These are phyloP conservation scores for Tachina grossa DNA, from an alignment of 2,888 invertebrate species.

Conservation along the genomic window DNA sequence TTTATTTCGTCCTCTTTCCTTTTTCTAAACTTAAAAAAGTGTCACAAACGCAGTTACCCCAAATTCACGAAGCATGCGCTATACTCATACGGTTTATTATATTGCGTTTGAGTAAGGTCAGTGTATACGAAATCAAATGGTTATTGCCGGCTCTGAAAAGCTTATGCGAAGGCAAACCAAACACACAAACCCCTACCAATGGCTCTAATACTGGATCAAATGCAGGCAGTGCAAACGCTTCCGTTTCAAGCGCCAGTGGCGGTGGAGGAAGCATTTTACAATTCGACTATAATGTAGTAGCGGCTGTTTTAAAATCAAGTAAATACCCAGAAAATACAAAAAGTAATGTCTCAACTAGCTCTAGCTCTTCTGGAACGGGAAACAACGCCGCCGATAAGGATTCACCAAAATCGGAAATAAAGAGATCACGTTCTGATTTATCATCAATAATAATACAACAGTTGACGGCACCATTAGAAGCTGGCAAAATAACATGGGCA, in stretches of 20 bases:
- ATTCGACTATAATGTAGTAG: slow-evolving; percentile 90
- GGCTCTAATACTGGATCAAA: slow-evolving; percentile 48
- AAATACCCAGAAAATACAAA: slow-evolving; percentile 85
- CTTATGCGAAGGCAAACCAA: slow-evolving; percentile 86
- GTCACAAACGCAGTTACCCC: slow-evolving; percentile 87
- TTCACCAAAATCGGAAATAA: slow-evolving; percentile 84
- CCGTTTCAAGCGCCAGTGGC: slow-evolving; percentile 15
- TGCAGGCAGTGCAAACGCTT: slow-evolving; percentile 43
- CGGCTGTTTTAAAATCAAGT: slow-evolving; percentile 90
- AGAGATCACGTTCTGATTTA: slow-evolving; percentile 87
- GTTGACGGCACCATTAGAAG: slow-evolving; percentile 87
- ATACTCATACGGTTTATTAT: slow-evolving; percentile 87
- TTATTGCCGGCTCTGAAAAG: slow-evolving; percentile 88
- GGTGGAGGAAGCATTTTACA: slow-evolving; percentile 70
- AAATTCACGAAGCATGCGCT: slow-evolving; percentile 87
- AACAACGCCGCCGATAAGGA: slow-evolving; percentile 83
- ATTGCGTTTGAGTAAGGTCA: slow-evolving; percentile 81
- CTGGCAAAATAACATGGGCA: slow-evolving; percentile 83
- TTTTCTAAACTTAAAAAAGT: slow-evolving; percentile 83
- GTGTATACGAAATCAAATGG: slow-evolving; percentile 83
- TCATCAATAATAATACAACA: slow-evolving; percentile 89
- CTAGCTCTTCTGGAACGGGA: slow-evolving; percentile 65
- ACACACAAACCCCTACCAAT: slow-evolving; percentile 45
- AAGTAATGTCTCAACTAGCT: slow-evolving; percentile 82
- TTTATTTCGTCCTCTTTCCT: not conserved